These are phyloP conservation scores for Chloroclystis v-ata DNA, from an alignment of 2,888 invertebrate species.

Conservation along the genomic window DNA sequence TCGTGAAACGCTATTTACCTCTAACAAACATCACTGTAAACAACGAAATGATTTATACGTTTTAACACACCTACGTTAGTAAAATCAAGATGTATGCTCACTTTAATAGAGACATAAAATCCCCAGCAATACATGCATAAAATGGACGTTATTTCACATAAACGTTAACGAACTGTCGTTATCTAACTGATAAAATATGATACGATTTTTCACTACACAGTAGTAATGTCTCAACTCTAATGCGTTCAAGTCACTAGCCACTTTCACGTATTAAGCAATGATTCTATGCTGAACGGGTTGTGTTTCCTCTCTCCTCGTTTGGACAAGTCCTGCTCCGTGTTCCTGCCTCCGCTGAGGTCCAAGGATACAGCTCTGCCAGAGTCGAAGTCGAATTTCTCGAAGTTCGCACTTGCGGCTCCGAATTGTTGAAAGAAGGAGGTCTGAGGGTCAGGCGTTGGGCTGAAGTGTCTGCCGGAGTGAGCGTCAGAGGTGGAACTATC, in stretches of 20 bases:
- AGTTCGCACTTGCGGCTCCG: conserved; percentile 54
- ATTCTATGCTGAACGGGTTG: conserved; percentile 95
- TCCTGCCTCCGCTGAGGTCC: conserved; percentile 63
- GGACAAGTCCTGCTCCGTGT: conserved; percentile 67
- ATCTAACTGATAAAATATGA: not conserved
- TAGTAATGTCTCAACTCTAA: conserved; percentile 26
- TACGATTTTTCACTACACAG: not conserved
- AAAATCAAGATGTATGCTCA: too few relatives aligned
- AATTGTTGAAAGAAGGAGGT: conserved; percentile 70
- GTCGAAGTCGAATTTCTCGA: conserved; percentile 74
- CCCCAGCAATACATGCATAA: too few relatives aligned
- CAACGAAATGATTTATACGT: too few relatives aligned
- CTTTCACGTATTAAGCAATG: conserved; percentile 85
- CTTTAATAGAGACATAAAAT: too few relatives aligned
- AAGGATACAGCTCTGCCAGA: conserved; percentile 72
- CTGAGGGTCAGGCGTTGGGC: conserved; percentile 68
- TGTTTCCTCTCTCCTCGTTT: conserved; percentile 80
- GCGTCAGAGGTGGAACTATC: conserved; percentile 76
- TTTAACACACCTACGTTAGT: too few relatives aligned
- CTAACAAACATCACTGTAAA: too few relatives aligned
- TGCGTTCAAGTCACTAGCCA: conserved; percentile 55
- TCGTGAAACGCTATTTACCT: too few relatives aligned
- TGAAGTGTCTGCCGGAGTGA: conserved; percentile 66
- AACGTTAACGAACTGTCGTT: too few relatives aligned
- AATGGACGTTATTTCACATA: too few relatives aligned